Base-by-base conservation (phyloP, 2,113 vertebrate genomes). In the Salvelinus alpinus region DNA sequence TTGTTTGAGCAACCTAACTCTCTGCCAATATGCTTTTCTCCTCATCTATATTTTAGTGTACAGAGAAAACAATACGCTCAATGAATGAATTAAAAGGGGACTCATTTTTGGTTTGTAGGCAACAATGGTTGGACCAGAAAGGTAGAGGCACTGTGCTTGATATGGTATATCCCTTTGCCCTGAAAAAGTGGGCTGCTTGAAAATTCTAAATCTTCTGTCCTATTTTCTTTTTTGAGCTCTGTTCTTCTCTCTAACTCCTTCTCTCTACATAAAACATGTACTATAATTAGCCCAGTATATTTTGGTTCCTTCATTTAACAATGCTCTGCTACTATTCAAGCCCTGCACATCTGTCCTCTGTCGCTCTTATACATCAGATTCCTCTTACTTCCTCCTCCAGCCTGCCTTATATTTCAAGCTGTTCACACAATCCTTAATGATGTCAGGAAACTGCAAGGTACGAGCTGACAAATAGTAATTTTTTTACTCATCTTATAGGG, bases 351-450 rank as follows among this genome's bases (percentile, higher is more conserved):
- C 34, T 70, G 31, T 59, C 44, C 57, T 18, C 51, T 18, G 51
- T 18, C 27, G 54, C 44, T 71, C 59, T 70, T 64, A 57, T 59
- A 60, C 75, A 67, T 86, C 83, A 82, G 84, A 78, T 80, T 12
- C 9, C 48, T 87, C 80, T 83, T 83, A 82, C 85, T 81, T 80
- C 79, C 68, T 82, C 84, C 84, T 88, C 75, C 73, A 79, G 82
- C 84, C 81, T 78, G 83, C 76, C 78, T 85, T 89, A 78, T 78
- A 81, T 79, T 82, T 84, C 86, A 88, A 87, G 87, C 86, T 86
- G 79, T 85, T 87, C 77, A 68, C 78, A 69, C 78, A 71, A 70
- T 59, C 79, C 65, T 11, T 71, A 73, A 79, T 11, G 38, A 79
- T 64, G 74, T 78, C 72, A 72, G 76, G 67, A 82, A 66, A 60